Evolutionary conservation across 2,797 vertebrate species (phyloP), one percentile per base, ranked within the genome.

Genomic region (Anguilla marmorata): DNA sequence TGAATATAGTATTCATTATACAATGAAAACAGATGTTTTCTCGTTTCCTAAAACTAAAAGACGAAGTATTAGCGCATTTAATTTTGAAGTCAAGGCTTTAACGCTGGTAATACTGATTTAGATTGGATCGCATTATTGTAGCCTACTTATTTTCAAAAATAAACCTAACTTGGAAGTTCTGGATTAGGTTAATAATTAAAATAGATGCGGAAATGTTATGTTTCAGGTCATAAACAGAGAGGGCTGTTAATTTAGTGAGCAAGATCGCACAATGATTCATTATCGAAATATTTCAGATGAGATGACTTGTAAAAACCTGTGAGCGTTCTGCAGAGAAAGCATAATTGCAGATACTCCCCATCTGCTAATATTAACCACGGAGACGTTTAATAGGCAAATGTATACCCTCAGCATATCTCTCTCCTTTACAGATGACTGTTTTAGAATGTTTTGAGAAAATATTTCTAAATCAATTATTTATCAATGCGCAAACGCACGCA

Each of bases 351-450:
- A 95, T 95, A 94, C 93, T 92, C 93, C 93, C 93, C 92, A 93
- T 96, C 95, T 94, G 93, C 92, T 91, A 92, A 93, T 93, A 94
- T 94, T 93, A 94, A 93, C 91, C 91, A 94, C 91, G 91, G 93
- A 93, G 92, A 95, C 93, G 92, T 94, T 94, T 95, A 94, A 95
- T 96, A 95, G 94, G 94, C 93, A 92, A 52, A 52, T 52, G 50
- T 52, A 52, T 52, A 52, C 95, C 94, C 91, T 91, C 93, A 94
- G 94, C 95, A 95, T 96, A 95, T 95, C 95, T 95, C 94, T 95
- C 95, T 96, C 94, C 95, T 95, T 96, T 95, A 94, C 95, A 96
- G 94, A 96, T 96, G 95, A 95, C 93, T 93, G 95, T 94, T 95
- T 96, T 93, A 95, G 96, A 95, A 94, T 93, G 95, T 95, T 95